phyloP scores from a whole-genome alignment of 64 coral and sea anemone species.

The Anthopleura sola region DNA sequence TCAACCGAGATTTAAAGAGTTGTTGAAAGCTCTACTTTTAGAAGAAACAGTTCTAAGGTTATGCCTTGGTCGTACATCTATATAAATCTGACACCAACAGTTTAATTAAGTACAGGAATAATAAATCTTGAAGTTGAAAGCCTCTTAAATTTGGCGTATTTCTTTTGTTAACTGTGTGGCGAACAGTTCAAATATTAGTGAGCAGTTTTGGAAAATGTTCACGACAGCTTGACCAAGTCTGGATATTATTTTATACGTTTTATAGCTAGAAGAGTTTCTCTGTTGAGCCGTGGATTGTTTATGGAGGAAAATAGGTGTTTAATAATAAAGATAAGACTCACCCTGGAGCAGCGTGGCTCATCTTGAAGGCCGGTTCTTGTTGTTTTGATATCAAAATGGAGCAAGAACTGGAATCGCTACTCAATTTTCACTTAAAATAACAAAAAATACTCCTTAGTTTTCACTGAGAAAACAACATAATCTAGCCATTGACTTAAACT shows the following conservation, averaged over 20 bases:
- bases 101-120: neutral
- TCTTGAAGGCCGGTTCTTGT: neutral
- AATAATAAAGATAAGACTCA: neutral
- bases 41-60: neutral
- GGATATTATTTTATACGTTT: neutral
- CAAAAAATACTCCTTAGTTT: neutral
- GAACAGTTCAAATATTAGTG: neutral
- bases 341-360: slow-evolving; percentile 17
- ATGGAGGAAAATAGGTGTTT: neutral
- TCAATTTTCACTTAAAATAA: neutral
- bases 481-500: neutral
- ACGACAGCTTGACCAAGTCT: neutral
- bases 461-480: neutral
- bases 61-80: neutral
- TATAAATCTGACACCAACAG: neutral
- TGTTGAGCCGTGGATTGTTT: neutral
- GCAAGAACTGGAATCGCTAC: neutral
- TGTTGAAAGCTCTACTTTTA: too few relatives aligned
- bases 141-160: neutral
- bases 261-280: neutral
- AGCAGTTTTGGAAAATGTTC: neutral
- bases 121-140: slow-evolving; percentile 6
- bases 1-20: neutral
- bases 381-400: neutral
- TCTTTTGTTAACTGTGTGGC: neutral